Percentiles rank a stretch among this genome's conserved stretches.
Conservation (phyloP, 2,113 vertebrate genomes). For the Pseudorectes ferrugineus region DNA sequence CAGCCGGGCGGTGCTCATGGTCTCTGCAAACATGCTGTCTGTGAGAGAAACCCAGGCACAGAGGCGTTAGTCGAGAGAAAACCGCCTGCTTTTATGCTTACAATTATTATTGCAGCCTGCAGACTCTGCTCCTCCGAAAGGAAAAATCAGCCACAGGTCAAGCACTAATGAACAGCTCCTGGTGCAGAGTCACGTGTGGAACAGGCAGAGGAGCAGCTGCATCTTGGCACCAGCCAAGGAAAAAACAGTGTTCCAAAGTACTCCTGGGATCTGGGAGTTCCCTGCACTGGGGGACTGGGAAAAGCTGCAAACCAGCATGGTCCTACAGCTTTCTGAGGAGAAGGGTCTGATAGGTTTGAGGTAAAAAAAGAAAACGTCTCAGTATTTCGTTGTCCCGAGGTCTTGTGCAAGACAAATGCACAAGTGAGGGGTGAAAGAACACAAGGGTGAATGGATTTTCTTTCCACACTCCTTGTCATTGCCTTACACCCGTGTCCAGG, state of each 20-base stretch:
- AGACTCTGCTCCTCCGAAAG: background rate
- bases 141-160: background rate
- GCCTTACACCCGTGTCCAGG: background rate
- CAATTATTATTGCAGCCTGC: background rate
- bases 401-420: background rate
- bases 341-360: background rate
- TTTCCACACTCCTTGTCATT: background rate
- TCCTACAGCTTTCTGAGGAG: background rate
- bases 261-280: background rate
- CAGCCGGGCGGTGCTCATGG: slow-evolving; percentile 85
- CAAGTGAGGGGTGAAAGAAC: background rate
- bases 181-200: background rate
- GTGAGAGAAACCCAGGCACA: slow-evolving; percentile 31
- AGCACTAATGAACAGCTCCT: background rate
- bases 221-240: background rate
- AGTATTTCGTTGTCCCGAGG: background rate
- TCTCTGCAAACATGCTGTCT: slow-evolving; percentile 96
- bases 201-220: background rate
- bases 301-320: background rate
- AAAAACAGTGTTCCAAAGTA: background rate
- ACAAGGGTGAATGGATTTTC: background rate
- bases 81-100: background rate
- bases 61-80: background rate
- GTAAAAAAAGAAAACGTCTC: background rate
- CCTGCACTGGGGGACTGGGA: background rate